A percentile compares a stretch with the other conserved stretches of the same genome.
These are phyloP conservation scores for Andinoacara biseriatus DNA, from an alignment of 2,113 vertebrate genomes.

Conservation along the genomic window DNA sequence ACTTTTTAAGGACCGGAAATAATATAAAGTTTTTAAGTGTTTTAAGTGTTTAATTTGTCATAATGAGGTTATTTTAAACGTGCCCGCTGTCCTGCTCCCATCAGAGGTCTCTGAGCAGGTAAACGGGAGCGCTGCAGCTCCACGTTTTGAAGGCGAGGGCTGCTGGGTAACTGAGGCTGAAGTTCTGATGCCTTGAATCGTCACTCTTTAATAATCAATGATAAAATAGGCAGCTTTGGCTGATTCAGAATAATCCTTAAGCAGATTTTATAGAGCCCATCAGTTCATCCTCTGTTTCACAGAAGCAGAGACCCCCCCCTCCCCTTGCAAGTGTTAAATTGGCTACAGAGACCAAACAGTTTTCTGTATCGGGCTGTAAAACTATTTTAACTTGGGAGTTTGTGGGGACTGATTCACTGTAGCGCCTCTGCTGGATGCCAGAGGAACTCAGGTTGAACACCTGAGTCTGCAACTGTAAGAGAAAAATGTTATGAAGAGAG, in stretches of 20 bases:
- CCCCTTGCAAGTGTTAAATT: too few species aligned
- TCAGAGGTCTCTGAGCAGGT: background rate
- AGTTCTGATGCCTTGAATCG: background rate
- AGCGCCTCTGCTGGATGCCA: too few species aligned
- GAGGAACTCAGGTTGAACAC: background rate
- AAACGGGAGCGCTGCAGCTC: background rate
- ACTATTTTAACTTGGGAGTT: too few species aligned
- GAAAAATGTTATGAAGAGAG: background rate
- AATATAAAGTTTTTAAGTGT: too few species aligned
- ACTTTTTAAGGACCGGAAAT: too few species aligned
- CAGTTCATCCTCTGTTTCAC: background rate
- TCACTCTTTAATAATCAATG: too few species aligned
- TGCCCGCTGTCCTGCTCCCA: background rate
- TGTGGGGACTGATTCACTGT: too few species aligned
- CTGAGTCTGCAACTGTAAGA: background rate
- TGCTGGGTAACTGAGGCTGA: slow-evolving; percentile 2
- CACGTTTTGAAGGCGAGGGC: background rate
- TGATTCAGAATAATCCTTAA: background rate
- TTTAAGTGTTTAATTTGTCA: background rate
- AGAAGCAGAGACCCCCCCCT: too few species aligned
- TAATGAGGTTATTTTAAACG: too few species aligned
- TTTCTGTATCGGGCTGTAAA: too few species aligned
- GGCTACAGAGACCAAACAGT: too few species aligned
- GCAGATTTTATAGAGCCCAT: background rate
- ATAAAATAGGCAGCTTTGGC: background rate